Conservation (phyloP, 2,797 vertebrate genomes). For the Fratercula arctica region DNA sequence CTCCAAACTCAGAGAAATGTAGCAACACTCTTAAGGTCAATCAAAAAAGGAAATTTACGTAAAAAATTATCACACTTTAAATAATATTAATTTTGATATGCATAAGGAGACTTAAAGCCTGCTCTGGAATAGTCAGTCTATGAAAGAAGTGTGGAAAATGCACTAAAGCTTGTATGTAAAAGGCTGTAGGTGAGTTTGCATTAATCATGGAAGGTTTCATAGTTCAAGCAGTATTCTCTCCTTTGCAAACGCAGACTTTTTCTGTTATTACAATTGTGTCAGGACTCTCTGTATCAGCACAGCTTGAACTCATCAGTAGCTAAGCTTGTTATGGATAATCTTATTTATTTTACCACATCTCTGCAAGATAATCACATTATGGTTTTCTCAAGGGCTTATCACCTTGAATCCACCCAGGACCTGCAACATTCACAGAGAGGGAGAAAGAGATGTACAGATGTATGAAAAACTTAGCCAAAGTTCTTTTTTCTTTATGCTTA, state of each 20-base stretch:
- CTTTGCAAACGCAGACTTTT: neutral
- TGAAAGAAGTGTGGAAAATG: neutral
- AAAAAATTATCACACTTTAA: neutral
- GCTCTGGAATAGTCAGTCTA: neutral
- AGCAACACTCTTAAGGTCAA: neutral
- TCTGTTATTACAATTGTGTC: conserved; percentile 44
- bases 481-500: neutral
- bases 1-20: neutral
- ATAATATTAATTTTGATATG: neutral
- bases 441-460: neutral
- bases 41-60: neutral
- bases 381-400: conserved; percentile 66
- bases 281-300: conserved; percentile 48
- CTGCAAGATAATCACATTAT: conserved; percentile 62
- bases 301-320: conserved; percentile 55
- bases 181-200: neutral
- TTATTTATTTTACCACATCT: conserved; percentile 59
- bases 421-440: neutral
- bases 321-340: conserved; percentile 71
- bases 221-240: conserved; percentile 1
- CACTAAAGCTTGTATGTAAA: neutral
- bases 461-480: neutral
- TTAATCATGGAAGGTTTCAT: neutral
- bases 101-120: neutral
- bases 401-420: conserved; percentile 57